These are phyloP conservation scores for Acrocera orbiculus DNA, from an alignment of 2,888 invertebrate genomes.

Conservation along the genomic window DNA sequence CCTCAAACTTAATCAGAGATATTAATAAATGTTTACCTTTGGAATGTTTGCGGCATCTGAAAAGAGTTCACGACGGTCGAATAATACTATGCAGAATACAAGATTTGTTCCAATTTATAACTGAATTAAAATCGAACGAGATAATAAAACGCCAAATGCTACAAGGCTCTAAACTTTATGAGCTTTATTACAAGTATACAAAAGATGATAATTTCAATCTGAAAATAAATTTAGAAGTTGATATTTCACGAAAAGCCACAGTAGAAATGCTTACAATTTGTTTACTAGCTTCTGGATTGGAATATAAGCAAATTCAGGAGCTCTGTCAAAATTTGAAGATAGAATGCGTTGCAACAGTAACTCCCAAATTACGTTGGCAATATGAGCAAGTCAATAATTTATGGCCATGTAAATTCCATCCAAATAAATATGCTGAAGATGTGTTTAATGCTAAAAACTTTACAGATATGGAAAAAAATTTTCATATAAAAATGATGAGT, in stretches of 20 bases:
- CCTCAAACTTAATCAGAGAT: conserved; percentile 41
- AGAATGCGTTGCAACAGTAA: conserved; percentile 38
- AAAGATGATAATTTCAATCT: too few species aligned
- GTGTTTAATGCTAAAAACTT: conserved; percentile 46
- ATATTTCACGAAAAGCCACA: too few species aligned
- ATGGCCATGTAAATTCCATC: conserved; percentile 79
- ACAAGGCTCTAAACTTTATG: too few species aligned
- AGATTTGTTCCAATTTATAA: too few species aligned
- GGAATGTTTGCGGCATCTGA: conserved; percentile 47
- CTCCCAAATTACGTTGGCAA: conserved; percentile 49
- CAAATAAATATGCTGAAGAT: conserved; percentile 53
- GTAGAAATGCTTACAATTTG: too few species aligned
- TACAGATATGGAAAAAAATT: conserved; percentile 31
- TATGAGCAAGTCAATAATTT: conserved; percentile 38
- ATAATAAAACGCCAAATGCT: too few species aligned
- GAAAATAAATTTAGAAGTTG: too few species aligned
- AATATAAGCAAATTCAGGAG: too few species aligned
- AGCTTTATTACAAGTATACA: too few species aligned
- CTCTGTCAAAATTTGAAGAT: conserved; percentile 32
- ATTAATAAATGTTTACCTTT: conserved; percentile 42
- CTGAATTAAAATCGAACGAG: too few species aligned
- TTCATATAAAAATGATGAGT: conserved; percentile 41
- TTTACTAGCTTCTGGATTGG: too few species aligned
- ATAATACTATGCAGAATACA: conserved; percentile 37
- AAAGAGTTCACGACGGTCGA: conserved; percentile 45